phyloP scores from a whole-genome alignment of 2,113 vertebrate species.

The Tragulus kanchil region DNA sequence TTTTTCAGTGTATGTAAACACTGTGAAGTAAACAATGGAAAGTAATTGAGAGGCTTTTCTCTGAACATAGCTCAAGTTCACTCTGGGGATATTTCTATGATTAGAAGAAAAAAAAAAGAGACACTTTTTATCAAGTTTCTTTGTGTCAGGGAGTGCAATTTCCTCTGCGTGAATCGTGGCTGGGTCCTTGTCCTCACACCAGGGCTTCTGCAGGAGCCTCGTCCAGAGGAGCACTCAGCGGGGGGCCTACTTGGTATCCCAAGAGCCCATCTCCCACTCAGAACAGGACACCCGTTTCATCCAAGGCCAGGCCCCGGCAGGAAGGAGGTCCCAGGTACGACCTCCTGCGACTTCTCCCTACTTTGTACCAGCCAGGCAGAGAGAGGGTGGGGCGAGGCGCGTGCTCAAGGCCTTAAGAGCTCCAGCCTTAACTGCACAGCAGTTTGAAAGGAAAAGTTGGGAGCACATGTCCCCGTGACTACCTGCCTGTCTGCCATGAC shows the following conservation, averaged over 20 bases:
- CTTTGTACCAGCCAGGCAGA: not conserved
- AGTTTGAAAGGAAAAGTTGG: not conserved
- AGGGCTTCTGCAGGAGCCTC: accelerated
- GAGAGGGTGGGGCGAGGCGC: not conserved
- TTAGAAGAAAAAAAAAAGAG: not conserved
- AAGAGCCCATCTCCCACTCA: not conserved
- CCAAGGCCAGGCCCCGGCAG: not conserved
- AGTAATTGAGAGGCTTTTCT: constrained; percentile 61
- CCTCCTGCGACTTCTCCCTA: not conserved
- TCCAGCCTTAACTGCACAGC: not conserved
- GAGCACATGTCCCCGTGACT: not conserved
- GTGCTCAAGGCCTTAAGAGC: too few species aligned
- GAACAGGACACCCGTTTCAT: not conserved
- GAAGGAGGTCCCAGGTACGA: not conserved
- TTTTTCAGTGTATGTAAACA: constrained; percentile 78
- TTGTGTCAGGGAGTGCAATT: constrained; percentile 62
- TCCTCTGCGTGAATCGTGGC: not conserved
- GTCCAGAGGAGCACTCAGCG: constrained; percentile 15
- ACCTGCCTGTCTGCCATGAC: not conserved
- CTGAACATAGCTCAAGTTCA: constrained; percentile 62
- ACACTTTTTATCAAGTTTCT: constrained; percentile 45
- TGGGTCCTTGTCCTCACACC: not conserved
- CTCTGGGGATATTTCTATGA: constrained; percentile 54
- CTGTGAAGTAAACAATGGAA: constrained; percentile 79
- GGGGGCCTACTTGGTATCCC: constrained; percentile 57